Evolutionary conservation across 2,113 vertebrate genomes (phyloP), one percentile per base, ranked within the genome.

Genomic region (Nesospiza acunhae): DNA sequence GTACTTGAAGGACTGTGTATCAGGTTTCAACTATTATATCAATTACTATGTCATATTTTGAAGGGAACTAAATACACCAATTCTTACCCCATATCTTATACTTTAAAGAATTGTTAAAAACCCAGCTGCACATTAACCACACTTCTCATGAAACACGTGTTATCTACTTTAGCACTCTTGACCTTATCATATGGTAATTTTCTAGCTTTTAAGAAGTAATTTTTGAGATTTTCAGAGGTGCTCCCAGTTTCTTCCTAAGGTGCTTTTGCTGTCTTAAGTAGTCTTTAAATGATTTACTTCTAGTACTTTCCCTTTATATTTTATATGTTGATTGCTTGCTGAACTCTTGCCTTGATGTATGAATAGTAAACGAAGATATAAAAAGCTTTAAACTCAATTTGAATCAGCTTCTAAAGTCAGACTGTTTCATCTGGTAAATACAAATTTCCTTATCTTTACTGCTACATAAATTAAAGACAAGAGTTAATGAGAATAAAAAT

Each of bases 181-280:
- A 96, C 96, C 94, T 97, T 97, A 96, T 96, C 87, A 39, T 94
- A 81, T 59, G 82, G 76, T 96, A 97, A 96, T 96, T 96, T 68
- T 91, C 72, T 77, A 60, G 83, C 59, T 69, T 95, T 96, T 95
- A 93, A 95, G 94, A 94, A 86, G 92, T 96, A 81, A 88, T 96
- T 96, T 94, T 94, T 91, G 80, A 94, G 60, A 92, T 47, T 95
- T 96, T 92, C 62, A 59, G 73, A 96, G 67, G 22, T 67, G 86
- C 72, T 96, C 69, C 66, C 58, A 28, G 27, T 93, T 96, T 97
- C 74, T 97, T 93, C 90, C 87, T 85, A 91, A 97, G 87, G 33
- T 94, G 84, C 79, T 96, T 97, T 95, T 91, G 46, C 95, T 96
- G 84, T 93, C 94, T 96, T 89, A 92, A 92, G 93, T 89, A 94